Evolutionary conservation across 2,797 vertebrate genomes (phyloP).

Genomic region (Tenualosa thibaudeaui): DNA sequence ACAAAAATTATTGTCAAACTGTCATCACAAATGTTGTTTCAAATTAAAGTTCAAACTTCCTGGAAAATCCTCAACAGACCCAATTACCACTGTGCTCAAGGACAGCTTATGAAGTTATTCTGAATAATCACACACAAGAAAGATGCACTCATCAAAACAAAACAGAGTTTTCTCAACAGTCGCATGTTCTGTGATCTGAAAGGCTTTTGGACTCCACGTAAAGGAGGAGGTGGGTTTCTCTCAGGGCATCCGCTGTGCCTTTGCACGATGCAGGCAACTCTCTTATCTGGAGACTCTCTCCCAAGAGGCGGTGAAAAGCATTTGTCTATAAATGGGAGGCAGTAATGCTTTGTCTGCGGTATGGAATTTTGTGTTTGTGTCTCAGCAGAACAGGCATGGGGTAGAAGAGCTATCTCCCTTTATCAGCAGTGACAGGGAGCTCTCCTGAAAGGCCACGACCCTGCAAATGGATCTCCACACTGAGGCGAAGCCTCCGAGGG

Average conservation of each 20-base stretch:
- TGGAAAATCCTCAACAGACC: constrained; percentile 16
- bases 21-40: not conserved
- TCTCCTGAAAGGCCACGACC: constrained; percentile 20
- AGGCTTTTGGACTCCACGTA: not conserved
- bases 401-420: not conserved
- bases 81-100: not conserved
- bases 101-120: constrained; percentile 5
- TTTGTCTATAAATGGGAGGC: constrained; percentile 13
- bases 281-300: not conserved
- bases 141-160: constrained; percentile 17
- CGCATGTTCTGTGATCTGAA: not conserved
- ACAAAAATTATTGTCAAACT: not conserved
- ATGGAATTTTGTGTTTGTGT: not conserved
- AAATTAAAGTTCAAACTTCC: constrained; percentile 24
- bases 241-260: not conserved
- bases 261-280: not conserved
- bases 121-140: not conserved
- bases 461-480: constrained; percentile 9
- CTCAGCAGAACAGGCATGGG: not conserved
- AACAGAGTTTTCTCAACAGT: not conserved
- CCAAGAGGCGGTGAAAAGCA: not conserved
- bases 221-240: not conserved
- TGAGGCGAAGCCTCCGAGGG: not conserved
- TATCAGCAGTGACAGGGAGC: constrained; percentile 5
- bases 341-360: not conserved